Evolutionary conservation across 2,797 vertebrate genomes (phyloP).

Genomic region (Falco berigora): DNA sequence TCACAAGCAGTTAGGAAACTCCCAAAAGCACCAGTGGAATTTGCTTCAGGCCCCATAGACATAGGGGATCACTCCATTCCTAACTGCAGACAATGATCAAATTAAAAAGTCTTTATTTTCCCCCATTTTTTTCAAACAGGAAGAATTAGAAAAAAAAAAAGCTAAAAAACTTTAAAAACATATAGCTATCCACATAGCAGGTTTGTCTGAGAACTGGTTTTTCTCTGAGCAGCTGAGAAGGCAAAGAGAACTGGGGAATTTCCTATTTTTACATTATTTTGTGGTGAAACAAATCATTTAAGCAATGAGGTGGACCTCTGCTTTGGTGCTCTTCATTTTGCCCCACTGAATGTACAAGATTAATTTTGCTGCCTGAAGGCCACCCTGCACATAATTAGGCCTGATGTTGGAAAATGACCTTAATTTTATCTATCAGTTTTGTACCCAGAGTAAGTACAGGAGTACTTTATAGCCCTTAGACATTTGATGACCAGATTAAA

Average conservation of each 20-base stretch:
- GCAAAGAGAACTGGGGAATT: not conserved
- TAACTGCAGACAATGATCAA: not conserved
- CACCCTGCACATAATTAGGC: constrained; percentile 6
- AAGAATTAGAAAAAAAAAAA: not conserved
- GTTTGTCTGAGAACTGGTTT: not conserved
- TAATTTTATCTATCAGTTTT: constrained; percentile 40
- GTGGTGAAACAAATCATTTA: not conserved
- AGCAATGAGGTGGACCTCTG: not conserved
- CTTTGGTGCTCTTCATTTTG: not conserved
- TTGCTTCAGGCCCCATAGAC: not conserved
- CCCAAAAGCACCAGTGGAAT: not conserved
- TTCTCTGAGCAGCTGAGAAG: not conserved
- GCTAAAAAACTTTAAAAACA: not conserved
- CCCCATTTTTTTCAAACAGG: not conserved
- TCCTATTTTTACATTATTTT: not conserved
- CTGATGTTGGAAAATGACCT: constrained; percentile 42
- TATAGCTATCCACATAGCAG: not conserved
- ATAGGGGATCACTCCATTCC: not conserved
- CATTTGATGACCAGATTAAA: constrained; percentile 21
- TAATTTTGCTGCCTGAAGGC: constrained; percentile 55
- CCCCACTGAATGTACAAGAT: not conserved
- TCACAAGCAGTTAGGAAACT: not conserved
- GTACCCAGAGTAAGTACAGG: not conserved
- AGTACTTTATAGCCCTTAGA: constrained; percentile 6
- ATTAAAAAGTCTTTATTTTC: not conserved